Percentiles rank a stretch among this genome's conserved stretches.
Conservation (phyloP, 2,113 vertebrate genomes). For the Varanus salvator region DNA sequence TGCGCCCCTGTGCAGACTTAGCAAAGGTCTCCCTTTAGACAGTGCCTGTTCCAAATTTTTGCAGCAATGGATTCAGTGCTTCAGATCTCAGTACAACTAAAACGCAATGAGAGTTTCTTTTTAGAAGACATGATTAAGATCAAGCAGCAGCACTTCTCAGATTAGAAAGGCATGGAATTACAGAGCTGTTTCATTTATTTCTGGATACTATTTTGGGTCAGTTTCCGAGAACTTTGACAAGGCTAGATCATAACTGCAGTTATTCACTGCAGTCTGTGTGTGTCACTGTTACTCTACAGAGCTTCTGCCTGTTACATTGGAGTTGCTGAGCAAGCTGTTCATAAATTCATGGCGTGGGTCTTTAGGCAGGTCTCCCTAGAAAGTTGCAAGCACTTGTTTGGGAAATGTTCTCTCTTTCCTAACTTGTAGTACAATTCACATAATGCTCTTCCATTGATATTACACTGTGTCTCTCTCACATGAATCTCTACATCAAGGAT, state of each 20-base stretch:
- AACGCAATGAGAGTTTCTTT: too few species aligned
- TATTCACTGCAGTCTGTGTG: slow-evolving; percentile 37
- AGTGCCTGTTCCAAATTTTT: neutral
- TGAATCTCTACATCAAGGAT: neutral
- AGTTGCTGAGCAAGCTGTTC: too few species aligned
- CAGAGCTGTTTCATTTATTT: neutral
- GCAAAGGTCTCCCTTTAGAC: neutral
- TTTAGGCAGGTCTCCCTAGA: neutral
- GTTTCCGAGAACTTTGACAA: neutral
- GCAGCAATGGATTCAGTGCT: neutral
- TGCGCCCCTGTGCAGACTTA: neutral
- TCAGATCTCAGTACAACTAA: neutral
- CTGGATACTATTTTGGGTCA: neutral
- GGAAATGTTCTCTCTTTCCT: neutral
- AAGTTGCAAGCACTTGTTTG: neutral
- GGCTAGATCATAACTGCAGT: slow-evolving; percentile 10
- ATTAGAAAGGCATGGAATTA: neutral
- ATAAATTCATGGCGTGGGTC: too few species aligned
- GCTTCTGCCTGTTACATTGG: neutral
- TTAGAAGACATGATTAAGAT: neutral
- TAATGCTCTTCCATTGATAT: neutral
- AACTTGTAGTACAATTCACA: neutral
- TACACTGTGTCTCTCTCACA: neutral
- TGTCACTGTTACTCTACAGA: slow-evolving; percentile 48
- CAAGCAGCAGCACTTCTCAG: neutral